Base-by-base conservation (phyloP, 2,113 vertebrate species). In the Lycocorax pyrrhopterus region DNA sequence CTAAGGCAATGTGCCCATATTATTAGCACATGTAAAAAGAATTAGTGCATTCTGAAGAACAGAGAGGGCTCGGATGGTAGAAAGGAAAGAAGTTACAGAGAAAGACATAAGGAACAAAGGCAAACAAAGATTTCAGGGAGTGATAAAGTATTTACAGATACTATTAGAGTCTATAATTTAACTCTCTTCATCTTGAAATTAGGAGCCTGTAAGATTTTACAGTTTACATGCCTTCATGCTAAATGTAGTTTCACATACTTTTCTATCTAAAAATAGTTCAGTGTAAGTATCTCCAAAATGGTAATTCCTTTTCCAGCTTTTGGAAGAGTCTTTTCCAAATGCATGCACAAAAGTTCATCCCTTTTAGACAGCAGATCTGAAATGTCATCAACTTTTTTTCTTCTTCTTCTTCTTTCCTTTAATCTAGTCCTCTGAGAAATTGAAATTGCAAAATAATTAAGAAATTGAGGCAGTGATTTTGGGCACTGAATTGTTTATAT, bases 21-120 rank as follows among this genome's bases (percentile, higher is more conserved):
- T 97, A 95, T 94, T 95, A 97, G 94, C 92, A 96, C 92, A 96
- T 95, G 94, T 81, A 95, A 93, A 93, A 96, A 87, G 85, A 93
- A 90, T 92, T 78, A 88, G 84, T 58, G 66, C 56, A 22, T 47
- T 93, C 63, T 93, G 77, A 94, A 72, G 67, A 96, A 84, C 74
- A 95, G 86, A 73, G 81, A 37, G 12, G 62, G 90, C 52, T 84
- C 3, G 4, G 20, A 41, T 37, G 89, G 87, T 84, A 94, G 84
- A 96, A 95, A 91, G 69, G 80, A 93, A 93, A 74, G 85, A 88
- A 90, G 77, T 91, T 69, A 77, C 59, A 84, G 80, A 77, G 82
- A 93, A 96, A 93, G 78, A 39, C 63, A 88, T 72, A 84, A 96
- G 84, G 62, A 97, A 87, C 91, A 77, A 96, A 94, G 95, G 75